Conservation (phyloP, 2,113 vertebrate species). For the Campylorhamphus procurvoides region DNA sequence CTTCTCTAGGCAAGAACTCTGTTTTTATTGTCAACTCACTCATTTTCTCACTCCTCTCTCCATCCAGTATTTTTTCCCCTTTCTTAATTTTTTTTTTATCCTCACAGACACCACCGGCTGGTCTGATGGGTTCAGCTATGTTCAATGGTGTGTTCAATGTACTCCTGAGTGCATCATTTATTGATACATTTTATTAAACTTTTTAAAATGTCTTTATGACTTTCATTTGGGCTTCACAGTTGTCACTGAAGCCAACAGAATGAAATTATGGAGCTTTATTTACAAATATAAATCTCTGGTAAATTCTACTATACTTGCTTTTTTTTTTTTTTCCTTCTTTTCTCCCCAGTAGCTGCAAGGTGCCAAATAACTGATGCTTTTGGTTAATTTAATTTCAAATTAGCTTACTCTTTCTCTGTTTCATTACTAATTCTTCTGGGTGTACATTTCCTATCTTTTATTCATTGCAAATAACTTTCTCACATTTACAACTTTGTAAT, state of each 20-base stretch:
- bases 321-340: fast-evolving
- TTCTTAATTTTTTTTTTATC: neutral
- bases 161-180: neutral
- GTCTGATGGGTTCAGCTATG: neutral
- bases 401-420: neutral
- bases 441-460: neutral
- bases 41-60: fast-evolving
- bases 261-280: neutral
- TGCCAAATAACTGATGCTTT: neutral
- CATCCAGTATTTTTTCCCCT: neutral
- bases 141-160: neutral
- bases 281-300: neutral
- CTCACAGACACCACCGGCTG: neutral
- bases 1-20: neutral
- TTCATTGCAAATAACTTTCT: neutral
- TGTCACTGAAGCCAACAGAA: neutral
- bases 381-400: neutral
- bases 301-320: neutral
- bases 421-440: neutral
- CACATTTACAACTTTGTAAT: neutral
- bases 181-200: neutral
- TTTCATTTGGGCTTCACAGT: neutral
- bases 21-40: neutral
- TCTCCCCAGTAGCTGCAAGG: neutral
- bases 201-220: neutral